Evolutionary conservation across 2,113 vertebrate species (phyloP).

Genomic region (Aptenodytes forsteri): DNA sequence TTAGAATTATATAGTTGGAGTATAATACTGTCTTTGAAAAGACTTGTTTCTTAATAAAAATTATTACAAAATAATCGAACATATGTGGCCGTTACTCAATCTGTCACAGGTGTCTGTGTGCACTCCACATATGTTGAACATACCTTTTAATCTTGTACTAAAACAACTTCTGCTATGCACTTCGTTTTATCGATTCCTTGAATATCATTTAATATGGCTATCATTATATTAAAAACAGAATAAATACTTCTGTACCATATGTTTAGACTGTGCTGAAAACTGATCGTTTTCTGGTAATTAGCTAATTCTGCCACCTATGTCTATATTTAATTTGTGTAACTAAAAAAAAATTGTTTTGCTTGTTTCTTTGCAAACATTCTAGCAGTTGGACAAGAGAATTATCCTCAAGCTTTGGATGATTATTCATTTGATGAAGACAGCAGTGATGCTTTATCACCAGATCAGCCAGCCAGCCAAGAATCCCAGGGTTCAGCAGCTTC

Average conservation of each 20-base stretch:
- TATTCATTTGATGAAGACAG: slow-evolving; percentile 95
- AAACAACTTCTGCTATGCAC: background rate
- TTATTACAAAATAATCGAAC: background rate
- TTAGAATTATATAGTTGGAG: background rate
- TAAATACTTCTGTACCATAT: background rate
- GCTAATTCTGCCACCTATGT: background rate
- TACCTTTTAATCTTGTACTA: background rate
- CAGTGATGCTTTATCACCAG: slow-evolving; percentile 91
- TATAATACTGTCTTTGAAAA: background rate
- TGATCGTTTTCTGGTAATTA: background rate
- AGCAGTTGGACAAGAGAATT: slow-evolving; percentile 88
- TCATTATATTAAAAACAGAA: background rate
- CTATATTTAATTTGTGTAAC: background rate
- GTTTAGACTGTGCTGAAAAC: background rate
- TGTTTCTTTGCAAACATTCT: slow-evolving; percentile 27
- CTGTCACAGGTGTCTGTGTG: background rate
- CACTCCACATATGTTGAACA: background rate
- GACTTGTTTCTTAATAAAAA: background rate
- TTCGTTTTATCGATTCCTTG: background rate
- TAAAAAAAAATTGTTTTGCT: background rate
- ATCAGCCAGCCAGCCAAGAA: slow-evolving; percentile 95
- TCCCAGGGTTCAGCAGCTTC: slow-evolving; percentile 89
- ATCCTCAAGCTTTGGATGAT: slow-evolving; percentile 83
- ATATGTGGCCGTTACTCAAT: background rate
- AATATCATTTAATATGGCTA: background rate